Conservation (phyloP, 2,797 vertebrate species). For the Microcaecilia unicolor region DNA sequence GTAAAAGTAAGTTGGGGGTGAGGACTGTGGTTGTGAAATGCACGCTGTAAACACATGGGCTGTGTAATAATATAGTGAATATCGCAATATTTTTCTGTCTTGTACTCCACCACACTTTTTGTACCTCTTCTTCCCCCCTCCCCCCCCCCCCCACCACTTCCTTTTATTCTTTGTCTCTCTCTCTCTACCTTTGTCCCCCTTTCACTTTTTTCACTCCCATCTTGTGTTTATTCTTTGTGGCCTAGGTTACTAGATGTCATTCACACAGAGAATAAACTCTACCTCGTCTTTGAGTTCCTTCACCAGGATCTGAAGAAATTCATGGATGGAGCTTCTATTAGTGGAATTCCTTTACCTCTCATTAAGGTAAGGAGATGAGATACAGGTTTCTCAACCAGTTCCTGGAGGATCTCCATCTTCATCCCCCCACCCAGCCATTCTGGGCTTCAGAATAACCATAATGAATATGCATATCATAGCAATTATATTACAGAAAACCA, state of each 20-base stretch:
- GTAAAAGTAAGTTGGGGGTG: constrained; percentile 90
- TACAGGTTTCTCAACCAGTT: too few species aligned
- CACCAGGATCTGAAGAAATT: constrained; percentile 95
- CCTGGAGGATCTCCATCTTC: too few species aligned
- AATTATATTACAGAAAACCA: too few species aligned
- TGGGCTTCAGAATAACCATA: too few species aligned
- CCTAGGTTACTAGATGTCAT: constrained; percentile 84
- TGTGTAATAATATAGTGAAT: too few species aligned
- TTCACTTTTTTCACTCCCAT: neutral
- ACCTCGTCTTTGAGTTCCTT: constrained; percentile 95
- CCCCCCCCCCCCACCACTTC: too few species aligned
- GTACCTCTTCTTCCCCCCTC: too few species aligned
- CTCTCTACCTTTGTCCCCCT: neutral
- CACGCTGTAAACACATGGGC: too few species aligned
- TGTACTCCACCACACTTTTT: neutral
- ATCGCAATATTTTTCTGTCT: too few species aligned
- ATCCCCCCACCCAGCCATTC: too few species aligned
- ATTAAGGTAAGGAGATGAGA: constrained; percentile 81
- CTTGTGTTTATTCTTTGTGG: neutral
- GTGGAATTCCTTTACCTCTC: constrained; percentile 79
- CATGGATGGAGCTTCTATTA: constrained; percentile 82
- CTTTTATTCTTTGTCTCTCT: neutral
- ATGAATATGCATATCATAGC: too few species aligned
- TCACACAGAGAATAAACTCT: constrained; percentile 96
- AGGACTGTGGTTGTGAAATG: too few species aligned